Base-by-base conservation (phyloP, 2,888 invertebrate genomes). In the Mystacides longicornis region DNA sequence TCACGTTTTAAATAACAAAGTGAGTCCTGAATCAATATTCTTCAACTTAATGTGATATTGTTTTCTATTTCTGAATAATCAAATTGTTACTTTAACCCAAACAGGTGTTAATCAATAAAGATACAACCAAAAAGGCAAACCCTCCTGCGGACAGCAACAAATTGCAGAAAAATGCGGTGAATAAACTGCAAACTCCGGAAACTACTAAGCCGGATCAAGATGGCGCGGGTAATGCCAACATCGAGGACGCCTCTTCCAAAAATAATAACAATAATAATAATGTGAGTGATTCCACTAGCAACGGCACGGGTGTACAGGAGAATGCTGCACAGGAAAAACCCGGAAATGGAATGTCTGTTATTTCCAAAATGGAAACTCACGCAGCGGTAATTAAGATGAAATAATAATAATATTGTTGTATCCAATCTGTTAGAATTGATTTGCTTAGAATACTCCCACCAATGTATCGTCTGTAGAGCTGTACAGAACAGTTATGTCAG, bases 1-100 rank as follows among this genome's bases (percentile, higher is more conserved):
- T 68, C 3, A 67, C 27, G 52, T 69, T 62, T 74, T 76, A 0
- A 71, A 73, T 63, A 73, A 78, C 65, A 78, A 78, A 59, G 78
- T 27, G 27, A 37, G 14, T 37, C 3, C 37, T 37, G 14, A 46
- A 46, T 31, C 11, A 7, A 27, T 11, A 27, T 27, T 27, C 7
- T 27, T 5, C 27, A 27, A 7, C 27, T 27, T 11, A 27, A 27
- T 27, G 27, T 11, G 11, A 11, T 27, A 27, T 11, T 7, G 27
- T 27, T 5, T 7, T 7, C 27, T 11, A 27, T 27, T 11, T 7
- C 5, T 27, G 27, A 27, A 7, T 27, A 7, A 7, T 27, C 27
- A 7, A 11, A 27, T 27, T 5, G 11, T 7, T 7, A 27, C 11
- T 7, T 27, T 7, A 7, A 27, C 11, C 11, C 27, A 7, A 5